Percentiles rank a stretch among this genome's conserved stretches.
phyloP scores from a whole-genome alignment of 2,113 vertebrate genomes.

The Nerophis ophidion region DNA sequence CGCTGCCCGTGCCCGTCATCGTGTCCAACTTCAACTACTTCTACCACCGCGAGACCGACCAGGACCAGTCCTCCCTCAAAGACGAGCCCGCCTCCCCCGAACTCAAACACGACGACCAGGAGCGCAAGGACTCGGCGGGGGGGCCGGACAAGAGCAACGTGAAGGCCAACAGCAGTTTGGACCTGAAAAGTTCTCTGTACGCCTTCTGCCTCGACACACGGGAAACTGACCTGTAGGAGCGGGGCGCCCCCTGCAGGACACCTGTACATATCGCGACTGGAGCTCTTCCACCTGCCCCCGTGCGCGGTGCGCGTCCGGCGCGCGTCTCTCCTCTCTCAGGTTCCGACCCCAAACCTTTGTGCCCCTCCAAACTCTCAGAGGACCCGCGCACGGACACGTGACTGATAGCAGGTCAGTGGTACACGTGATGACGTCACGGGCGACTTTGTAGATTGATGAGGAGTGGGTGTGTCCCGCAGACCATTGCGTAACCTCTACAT shows the following conservation, averaged over 20 bases:
- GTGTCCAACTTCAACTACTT: slow-evolving; percentile 99
- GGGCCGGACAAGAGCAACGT: slow-evolving; percentile 73
- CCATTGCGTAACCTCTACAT: slow-evolving; percentile 11
- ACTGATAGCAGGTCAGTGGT: too few species aligned
- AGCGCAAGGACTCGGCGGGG: slow-evolving; percentile 69
- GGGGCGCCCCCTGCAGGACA: background rate
- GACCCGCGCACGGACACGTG: too few species aligned
- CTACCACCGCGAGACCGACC: slow-evolving; percentile 93
- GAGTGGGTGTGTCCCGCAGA: too few species aligned
- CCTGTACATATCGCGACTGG: background rate
- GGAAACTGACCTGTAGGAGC: slow-evolving; percentile 85
- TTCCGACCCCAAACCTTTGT: too few species aligned
- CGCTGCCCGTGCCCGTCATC: slow-evolving; percentile 92
- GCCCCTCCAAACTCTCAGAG: too few species aligned
- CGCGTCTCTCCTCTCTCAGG: background rate
- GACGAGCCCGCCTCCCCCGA: slow-evolving; percentile 78
- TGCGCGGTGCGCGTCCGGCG: background rate
- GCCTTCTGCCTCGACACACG: slow-evolving; percentile 87
- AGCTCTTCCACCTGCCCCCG: background rate
- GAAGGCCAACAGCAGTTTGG: slow-evolving; percentile 85
- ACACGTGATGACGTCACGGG: too few species aligned
- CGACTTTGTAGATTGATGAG: too few species aligned
- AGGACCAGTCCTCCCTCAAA: slow-evolving; percentile 81
- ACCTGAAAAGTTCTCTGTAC: slow-evolving; percentile 87
- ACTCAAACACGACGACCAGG: slow-evolving; percentile 64